Base-by-base conservation (phyloP, 2,113 vertebrate species). In the Hoplias malabaricus region DNA sequence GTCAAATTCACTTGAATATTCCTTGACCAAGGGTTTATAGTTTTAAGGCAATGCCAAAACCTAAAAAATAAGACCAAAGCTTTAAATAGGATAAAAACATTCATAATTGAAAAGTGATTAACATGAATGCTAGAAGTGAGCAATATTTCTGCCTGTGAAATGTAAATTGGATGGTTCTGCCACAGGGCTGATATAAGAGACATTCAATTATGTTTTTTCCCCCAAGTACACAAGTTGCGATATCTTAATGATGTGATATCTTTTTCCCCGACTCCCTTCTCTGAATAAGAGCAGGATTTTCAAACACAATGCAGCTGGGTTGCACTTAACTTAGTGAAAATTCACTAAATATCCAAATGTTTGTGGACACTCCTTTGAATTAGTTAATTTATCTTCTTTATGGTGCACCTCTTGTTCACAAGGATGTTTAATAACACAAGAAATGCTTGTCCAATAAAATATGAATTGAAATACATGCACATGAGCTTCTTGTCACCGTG, bases 61-160 rank as follows among this genome's bases (percentile, higher is more conserved):
- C 42, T n/a, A n/a, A 50, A 42, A 59, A 29, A 46, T n/a, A 29
- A 62, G 5, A 40, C 31, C 59, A n/a, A 6, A 73, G 54, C 53
- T 42, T 19, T 73, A 56, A 36, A 62, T 21, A 42, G 21, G 42
- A 56, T 46, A 57, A 56, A 38, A 75, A 53, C 56, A 48, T 68
- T 50, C 48, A 42, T 69, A 82, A 78, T 69, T 82, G 42, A 78
- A 78, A 78, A 78, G 40, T 74, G 73, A 82, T 82, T 82, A 82
- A 69, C 57, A 54, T 62, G 63, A 78, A 63, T 63, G 73, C 43
- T 78, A 46, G 46, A 80, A 75, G 69, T 78, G 43, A 73, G 67
- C 57, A 71, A 50, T 59, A 25, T 78, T 54, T 71, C 34, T 40
- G 54, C 53, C 43, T 74, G 48, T 57, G 73, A 77, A 78, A 73